Evolutionary conservation across 2,113 vertebrate genomes (phyloP), one percentile per base, ranked within the genome.

Genomic region (Paramisgurnus dabryanus): DNA sequence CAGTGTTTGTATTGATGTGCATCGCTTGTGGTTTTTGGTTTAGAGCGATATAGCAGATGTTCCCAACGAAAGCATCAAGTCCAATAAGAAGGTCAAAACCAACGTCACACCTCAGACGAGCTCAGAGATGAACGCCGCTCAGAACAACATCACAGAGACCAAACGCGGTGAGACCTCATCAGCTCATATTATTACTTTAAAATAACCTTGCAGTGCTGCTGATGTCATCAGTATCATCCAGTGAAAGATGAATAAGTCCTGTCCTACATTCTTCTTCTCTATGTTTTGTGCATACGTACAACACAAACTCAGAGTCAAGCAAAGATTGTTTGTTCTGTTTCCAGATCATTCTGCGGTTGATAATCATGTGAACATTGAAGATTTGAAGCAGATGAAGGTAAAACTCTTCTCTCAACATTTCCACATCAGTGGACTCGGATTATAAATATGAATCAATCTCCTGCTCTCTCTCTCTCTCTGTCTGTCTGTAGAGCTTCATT

Each of bases 371-470:
- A 98, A 95, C 89, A 96, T 98, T 88, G 98, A 99, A 85, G 97
- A 99, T 85, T 91, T 99, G 81, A 99, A 98, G 87, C 97, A 97
- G 87, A 99, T 98, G 96, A 99, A 99, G 94, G 98, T 98, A 88
- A 92, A 78, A 58, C 2, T 18, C 55, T 47, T 47, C 45, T 34
- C 27, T 34, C 27, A 34, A 3, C 27, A 34, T 34, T 34, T 34
- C 27, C 27, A 34, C 27, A 34, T 34, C 27, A 34, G 27, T 34
- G 27, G 27, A 34, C 27, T 34, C 27, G 27, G 6, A 8, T 47
- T 47, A 5, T 5, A 47, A 47, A 47, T 7, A 47, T 47, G 5
- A 47, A 47, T 8, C 10, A 5, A 7, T 10, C 45, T 47, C 7
- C 45, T 8, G 45, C 6, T 47, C 45, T 8, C 45, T 8, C 45